Evolutionary conservation across 1,140 invertebrate species (phyloP), one percentile per base, ranked within the genome.

Genomic region (Glossosoma conforme): DNA sequence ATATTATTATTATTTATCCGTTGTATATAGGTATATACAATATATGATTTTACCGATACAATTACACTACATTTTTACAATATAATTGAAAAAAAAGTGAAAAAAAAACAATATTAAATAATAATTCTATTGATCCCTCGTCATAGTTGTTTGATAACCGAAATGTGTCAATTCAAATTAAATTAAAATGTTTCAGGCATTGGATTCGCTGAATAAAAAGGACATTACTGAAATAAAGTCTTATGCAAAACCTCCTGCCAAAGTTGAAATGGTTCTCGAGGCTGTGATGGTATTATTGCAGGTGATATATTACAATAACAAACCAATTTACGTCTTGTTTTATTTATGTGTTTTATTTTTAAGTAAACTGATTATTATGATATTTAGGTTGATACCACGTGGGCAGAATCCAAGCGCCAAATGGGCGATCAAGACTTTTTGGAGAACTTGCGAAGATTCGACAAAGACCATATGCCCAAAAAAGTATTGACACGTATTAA

Each of bases 201-300:
- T 91, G 46, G 85, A 91, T 59, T 77, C 88, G 9, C 67, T 93
- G 15, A 92, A 89, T 63, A 93, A 93, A 67, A 91, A 89, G 63
- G 89, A 93, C 65, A 83, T 93, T 32, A 82, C 84, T 32, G 89
- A 93, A 75, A 87, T 94, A 44, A 90, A 89, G 66, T 91, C 87
- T 0, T 93, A 93, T 68, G 82, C 82, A 0, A 81, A 83, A 59
- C 91, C 90, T 2, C 89, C 89, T 10, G 70, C 79, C 20, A 85
- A 90, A 63, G 89, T 93, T 1, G 87, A 91, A 70, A 88, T 91
- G 74, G 90, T 92, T 0, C 80, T 93, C 81, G 89, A 93, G 68
- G 88, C 90, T 14, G 87, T 93, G 0, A 87, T 92, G 77, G 89
- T 92, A 59, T 66, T 94, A 13, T 77, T 87, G 53, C 77, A 82